Evolutionary conservation across 2,888 invertebrate genomes (phyloP), one percentile per base, ranked within the genome.

Genomic region (Xestia c-nigrum): DNA sequence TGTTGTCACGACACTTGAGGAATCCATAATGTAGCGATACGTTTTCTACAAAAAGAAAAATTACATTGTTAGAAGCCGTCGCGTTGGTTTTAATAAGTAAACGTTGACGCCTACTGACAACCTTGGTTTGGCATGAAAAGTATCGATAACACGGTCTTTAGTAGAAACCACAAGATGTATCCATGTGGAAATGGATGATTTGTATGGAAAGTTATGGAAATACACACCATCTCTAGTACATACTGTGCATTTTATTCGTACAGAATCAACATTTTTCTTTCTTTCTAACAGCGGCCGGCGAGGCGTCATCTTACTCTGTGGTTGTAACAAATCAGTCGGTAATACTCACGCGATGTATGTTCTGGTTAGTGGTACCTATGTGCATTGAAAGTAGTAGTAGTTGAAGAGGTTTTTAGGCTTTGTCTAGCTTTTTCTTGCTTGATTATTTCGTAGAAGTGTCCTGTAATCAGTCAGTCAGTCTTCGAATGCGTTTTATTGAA

Each of bases 341-440:
- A 65, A 61, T 67, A 65, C 71, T 47, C 83, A 82, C 83, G 82
- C 82, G 77, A 85, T 77, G 55, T 67, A 46, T 81, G 68, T 66
- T 74, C 65, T 50, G 50, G 50, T 77, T 77, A 38, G 52, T 61
- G 59, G 61, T 83, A 55, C 47, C 5, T 24, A 76, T 79, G 67
- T 50, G 50, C 63, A 76, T 79, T 76, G 46, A 68, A n/a, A n/a
- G 46, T 38, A 82, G n/a, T n/a, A n/a, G n/a, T n/a, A n/a, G n/a
- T n/a, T 81, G 55, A 64, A 75, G 14, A 9, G 16, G n/a, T 57
- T 81, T 74, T 64, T 63, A 47, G 38, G n/a, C 21, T 10, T 9
- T 46, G 1, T 2, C 4, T 57, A 14, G 5, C 7, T 64, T 19
- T 64, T 38, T 50, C 21, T 46, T 59, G 14, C 2, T 0, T 40